Conservation (phyloP, 2,888 invertebrate genomes). For the Drosophila fungiperda region DNA sequence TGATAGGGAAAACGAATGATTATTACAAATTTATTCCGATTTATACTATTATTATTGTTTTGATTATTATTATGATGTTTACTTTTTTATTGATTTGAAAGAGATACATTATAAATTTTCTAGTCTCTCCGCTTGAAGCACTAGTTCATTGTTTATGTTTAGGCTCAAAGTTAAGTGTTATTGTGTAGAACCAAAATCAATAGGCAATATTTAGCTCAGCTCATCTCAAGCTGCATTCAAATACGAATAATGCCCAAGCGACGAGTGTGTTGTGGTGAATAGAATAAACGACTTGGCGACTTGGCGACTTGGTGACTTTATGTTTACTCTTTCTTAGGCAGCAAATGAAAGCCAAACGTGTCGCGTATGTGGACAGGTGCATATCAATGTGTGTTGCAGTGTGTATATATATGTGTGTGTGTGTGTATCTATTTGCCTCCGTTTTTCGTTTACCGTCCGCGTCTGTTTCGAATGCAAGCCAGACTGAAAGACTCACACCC, state of each 20-base stretch:
- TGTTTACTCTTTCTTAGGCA: slow-evolving; percentile 68
- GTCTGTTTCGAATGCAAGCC: slow-evolving; percentile 64
- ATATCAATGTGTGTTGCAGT: slow-evolving; percentile 42
- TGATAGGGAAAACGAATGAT: not conserved
- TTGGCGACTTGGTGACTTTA: slow-evolving; percentile 37
- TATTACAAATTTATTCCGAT: not conserved
- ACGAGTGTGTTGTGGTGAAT: slow-evolving; percentile 31
- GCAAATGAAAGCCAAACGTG: slow-evolving; percentile 70
- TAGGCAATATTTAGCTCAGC: not conserved
- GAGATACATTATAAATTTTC: not conserved
- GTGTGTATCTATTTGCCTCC: slow-evolving; percentile 61
- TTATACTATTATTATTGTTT: not conserved
- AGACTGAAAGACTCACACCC: slow-evolving; percentile 34
- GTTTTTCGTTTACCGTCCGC: slow-evolving; percentile 54
- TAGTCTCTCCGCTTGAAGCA: not conserved
- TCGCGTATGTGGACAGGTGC: slow-evolving; percentile 74
- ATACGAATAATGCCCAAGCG: slow-evolving; percentile 2
- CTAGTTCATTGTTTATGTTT: not conserved
- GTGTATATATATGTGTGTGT: slow-evolving; percentile 24
- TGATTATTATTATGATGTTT: not conserved
- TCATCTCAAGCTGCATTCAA: not conserved
- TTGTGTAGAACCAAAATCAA: not conserved
- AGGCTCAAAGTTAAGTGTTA: not conserved
- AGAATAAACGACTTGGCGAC: slow-evolving; percentile 45
- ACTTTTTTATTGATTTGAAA: not conserved